These are phyloP conservation scores for Indicator maculatus DNA, from an alignment of 2,113 vertebrate species.

Conservation along the genomic window DNA sequence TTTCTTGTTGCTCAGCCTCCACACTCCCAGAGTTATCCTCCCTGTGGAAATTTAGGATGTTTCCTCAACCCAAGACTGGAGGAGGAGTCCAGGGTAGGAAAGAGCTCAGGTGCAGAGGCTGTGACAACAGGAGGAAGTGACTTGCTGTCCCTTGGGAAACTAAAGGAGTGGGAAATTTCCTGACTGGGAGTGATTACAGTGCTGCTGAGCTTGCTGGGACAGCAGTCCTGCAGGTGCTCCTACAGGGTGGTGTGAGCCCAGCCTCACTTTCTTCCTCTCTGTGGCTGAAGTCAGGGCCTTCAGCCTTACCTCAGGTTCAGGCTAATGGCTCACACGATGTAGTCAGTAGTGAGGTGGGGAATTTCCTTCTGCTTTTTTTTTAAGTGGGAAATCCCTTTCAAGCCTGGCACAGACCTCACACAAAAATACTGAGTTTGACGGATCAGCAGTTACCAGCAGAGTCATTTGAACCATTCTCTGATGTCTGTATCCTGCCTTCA, in stretches of 20 bases:
- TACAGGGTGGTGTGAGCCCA: neutral
- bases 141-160: neutral
- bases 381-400: neutral
- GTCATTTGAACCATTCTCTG: neutral
- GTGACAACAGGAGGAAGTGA: neutral
- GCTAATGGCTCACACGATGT: neutral
- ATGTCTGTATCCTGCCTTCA: neutral
- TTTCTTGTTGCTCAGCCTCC: neutral
- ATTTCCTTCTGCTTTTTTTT: neutral
- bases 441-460: neutral
- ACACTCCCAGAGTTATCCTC: neutral
- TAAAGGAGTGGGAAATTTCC: neutral
- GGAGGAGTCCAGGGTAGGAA: neutral
- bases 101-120: neutral
- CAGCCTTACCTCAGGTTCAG: neutral
- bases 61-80: neutral
- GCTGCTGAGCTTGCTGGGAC: accelerated
- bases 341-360: neutral
- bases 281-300: neutral
- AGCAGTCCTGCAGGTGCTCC: neutral
- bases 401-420: neutral
- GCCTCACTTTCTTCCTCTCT: neutral
- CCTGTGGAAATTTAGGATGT: neutral
- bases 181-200: accelerated
- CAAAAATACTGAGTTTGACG: neutral